phyloP scores from a whole-genome alignment of 2,113 vertebrate species.

The Notechis scutatus region DNA sequence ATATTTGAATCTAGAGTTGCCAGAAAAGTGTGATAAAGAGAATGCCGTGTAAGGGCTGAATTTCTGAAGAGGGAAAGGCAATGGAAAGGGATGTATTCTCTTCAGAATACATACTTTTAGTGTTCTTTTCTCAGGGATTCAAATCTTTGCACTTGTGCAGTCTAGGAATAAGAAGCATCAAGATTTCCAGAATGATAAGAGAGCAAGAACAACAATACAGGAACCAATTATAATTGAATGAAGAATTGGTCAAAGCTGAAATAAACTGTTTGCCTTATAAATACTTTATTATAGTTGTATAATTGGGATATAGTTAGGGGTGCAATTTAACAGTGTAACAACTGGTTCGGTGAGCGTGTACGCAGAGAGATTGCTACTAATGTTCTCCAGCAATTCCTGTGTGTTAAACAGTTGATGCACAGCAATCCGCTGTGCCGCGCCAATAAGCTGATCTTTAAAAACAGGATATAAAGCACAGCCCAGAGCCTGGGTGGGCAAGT shows the following conservation, averaged over 20 bases:
- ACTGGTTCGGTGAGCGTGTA: too few relatives aligned
- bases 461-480: too few relatives aligned
- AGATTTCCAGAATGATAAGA: neutral
- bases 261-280: neutral
- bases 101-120: slow-evolving; percentile 24
- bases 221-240: neutral
- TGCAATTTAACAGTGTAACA: too few relatives aligned
- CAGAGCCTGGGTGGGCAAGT: too few relatives aligned
- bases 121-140: neutral
- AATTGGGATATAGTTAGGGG: neutral
- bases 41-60: slow-evolving; percentile 8
- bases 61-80: slow-evolving; percentile 46
- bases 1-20: slow-evolving; percentile 26
- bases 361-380: too few relatives aligned
- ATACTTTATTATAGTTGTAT: neutral
- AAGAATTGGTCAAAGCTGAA: neutral
- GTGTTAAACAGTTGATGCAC: too few relatives aligned
- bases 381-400: too few relatives aligned
- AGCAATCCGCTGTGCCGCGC: too few relatives aligned
- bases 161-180: neutral
- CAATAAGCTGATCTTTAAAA: too few relatives aligned
- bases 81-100: slow-evolving; percentile 23
- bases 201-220: neutral
- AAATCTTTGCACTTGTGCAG: neutral
- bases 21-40: slow-evolving; percentile 28